Conservation (phyloP, 2,113 vertebrate species). For the Oplegnathus fasciatus region DNA sequence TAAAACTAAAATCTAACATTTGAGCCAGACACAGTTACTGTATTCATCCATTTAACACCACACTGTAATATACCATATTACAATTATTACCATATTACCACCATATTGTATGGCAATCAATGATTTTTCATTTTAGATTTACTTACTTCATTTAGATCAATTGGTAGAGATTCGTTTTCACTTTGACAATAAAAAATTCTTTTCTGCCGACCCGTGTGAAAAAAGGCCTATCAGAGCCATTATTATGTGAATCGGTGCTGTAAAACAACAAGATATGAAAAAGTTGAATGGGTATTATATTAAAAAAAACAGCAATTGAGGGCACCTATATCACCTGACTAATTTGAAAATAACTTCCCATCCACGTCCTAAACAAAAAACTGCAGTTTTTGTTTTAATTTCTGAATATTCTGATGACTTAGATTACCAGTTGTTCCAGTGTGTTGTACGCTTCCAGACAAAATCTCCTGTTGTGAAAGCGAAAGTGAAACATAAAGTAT, state of each 20-base stretch:
- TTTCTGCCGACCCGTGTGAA: too few relatives aligned
- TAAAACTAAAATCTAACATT: neutral
- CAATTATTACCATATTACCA: too few relatives aligned
- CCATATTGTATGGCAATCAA: neutral
- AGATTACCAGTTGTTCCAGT: neutral
- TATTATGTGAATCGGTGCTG: neutral
- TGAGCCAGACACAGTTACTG: neutral
- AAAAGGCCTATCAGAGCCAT: neutral
- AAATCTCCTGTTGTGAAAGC: neutral
- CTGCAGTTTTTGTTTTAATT: neutral
- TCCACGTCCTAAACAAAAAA: neutral
- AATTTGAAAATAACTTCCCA: neutral
- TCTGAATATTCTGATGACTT: neutral
- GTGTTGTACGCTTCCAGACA: neutral
- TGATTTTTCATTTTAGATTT: neutral
- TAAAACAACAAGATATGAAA: neutral
- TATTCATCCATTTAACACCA: neutral
- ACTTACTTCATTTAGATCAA: too few relatives aligned
- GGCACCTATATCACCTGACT: neutral
- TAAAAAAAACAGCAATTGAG: neutral
- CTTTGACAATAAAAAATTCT: too few relatives aligned
- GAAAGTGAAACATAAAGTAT: neutral
- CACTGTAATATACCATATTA: neutral
- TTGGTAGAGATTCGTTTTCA: too few relatives aligned
- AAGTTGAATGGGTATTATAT: too few relatives aligned